These are phyloP conservation scores for Lamellibrachia columna DNA, from an alignment of 2,888 invertebrate genomes.

Conservation along the genomic window DNA sequence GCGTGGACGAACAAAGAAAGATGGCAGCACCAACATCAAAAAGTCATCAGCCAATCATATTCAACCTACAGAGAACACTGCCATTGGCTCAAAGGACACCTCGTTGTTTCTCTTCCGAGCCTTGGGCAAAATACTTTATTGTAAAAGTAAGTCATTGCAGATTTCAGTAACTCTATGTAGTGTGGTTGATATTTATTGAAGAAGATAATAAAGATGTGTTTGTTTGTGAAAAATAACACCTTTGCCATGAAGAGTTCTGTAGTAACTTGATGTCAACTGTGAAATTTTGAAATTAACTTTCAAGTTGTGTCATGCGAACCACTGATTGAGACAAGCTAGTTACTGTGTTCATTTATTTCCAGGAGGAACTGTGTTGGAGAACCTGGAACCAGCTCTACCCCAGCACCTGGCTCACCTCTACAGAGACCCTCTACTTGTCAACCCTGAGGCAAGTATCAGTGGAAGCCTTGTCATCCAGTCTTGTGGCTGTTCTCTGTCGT, in stretches of 20 bases:
- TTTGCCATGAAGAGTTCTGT: neutral
- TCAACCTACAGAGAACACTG: neutral
- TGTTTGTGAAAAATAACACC: neutral
- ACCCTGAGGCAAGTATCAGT: constrained; percentile 57
- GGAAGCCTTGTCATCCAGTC: neutral
- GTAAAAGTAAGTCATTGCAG: constrained; percentile 59
- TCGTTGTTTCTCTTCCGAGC: constrained; percentile 67
- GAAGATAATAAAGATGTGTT: neutral
- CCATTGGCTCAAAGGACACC: constrained; percentile 56
- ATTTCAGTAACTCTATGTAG: neutral
- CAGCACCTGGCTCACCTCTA: constrained; percentile 52
- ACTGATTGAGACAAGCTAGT: neutral
- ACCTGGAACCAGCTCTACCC: constrained; percentile 49
- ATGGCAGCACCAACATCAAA: neutral
- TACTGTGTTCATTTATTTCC: neutral
- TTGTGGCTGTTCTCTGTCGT: neutral
- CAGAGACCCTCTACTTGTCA: constrained; percentile 54
- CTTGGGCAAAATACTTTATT: constrained; percentile 68
- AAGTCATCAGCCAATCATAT: neutral
- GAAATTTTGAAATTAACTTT: neutral
- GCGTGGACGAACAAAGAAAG: neutral
- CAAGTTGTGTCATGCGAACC: neutral
- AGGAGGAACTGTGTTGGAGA: constrained; percentile 26
- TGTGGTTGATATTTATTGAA: neutral
- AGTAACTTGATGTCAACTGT: neutral